Base-by-base conservation (phyloP, 1,140 invertebrate genomes). In the Psilanteris sp. region DNA sequence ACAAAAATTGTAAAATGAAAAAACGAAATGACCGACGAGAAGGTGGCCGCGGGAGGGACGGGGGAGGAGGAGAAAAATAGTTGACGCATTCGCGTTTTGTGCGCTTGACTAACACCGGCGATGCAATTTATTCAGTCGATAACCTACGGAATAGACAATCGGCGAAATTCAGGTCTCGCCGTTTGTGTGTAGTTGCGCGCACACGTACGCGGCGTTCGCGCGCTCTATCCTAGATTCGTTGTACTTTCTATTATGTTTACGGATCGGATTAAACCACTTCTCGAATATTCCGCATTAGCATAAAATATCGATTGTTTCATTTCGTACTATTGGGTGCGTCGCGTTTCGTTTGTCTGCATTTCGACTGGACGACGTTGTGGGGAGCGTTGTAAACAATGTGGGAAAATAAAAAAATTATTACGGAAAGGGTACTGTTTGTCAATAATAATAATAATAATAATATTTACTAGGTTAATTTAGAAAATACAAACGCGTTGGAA, bases 191-290 rank as follows among this genome's bases (percentile, higher is more conserved):
- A 16, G 6, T 0, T 6, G 52, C 20, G 50, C 36, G 16, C 55
- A 10, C 18, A 46, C 32, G 54, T 68, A 50, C 64, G 57, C 76
- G 57, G 78, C 64, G 66, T 59, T 77, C 76, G 26, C 29, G 36
- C 59, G 34, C 78, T 72, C 26, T 81, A 85, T 80, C 82, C 82
- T 84, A 84, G 78, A 83, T 85, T 80, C 79, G 48, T 74, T 52
- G 73, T 83, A 80, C 80, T 85, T 85, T 85, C 84, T 84, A 85
- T 85, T 84, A 80, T 85, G 73, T 83, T 83, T 84, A 64, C 76
- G 75, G 75, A 83, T 82, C 55, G 79, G 66, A 79, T 81, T 82
- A 78, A 55, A 83, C 68, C 77, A 82, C 78, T 79, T 83, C 78
- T 80, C 78, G 57, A 73, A 77, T 68, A 72, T 72, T 77, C 61